Evolutionary conservation across 2,888 invertebrate genomes (phyloP).

Genomic region (Tricholauxania praeusta): DNA sequence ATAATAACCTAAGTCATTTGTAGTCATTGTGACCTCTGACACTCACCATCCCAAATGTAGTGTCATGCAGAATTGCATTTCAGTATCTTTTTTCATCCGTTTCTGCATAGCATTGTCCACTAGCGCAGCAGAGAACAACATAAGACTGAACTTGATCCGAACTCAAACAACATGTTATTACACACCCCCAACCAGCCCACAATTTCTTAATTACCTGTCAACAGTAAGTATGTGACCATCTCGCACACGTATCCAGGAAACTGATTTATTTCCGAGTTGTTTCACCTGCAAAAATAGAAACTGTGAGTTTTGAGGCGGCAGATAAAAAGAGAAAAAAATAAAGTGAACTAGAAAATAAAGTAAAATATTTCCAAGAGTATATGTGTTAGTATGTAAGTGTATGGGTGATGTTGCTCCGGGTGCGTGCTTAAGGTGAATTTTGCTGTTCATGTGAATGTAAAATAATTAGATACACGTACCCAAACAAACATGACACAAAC

Average conservation of each 20-base stretch:
- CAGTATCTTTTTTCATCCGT: too few relatives aligned
- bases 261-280: slow-evolving; percentile 92
- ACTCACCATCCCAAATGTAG: not conserved
- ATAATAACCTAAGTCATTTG: slow-evolving; percentile 13
- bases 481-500: not conserved
- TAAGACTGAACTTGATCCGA: not conserved
- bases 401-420: not conserved
- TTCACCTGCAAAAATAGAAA: slow-evolving; percentile 72
- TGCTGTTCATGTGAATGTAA: too few relatives aligned
- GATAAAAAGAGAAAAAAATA: slow-evolving; percentile 10
- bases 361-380: not conserved
- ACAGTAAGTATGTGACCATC: slow-evolving; percentile 93
- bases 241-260: slow-evolving; percentile 90
- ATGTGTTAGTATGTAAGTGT: not conserved
- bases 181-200: not conserved
- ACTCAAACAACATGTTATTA: slow-evolving; percentile 26
- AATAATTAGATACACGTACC: too few relatives aligned
- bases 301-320: slow-evolving; percentile 17
- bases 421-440: not conserved
- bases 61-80: too few relatives aligned
- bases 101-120: too few relatives aligned
- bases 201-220: slow-evolving; percentile 75
- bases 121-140: too few relatives aligned
- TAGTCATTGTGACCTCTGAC: slow-evolving; percentile 11
- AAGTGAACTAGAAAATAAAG: slow-evolving; percentile 41